These are phyloP conservation scores for Pollicipes pollicipes DNA, from an alignment of 1,140 invertebrate genomes.

Conservation along the genomic window DNA sequence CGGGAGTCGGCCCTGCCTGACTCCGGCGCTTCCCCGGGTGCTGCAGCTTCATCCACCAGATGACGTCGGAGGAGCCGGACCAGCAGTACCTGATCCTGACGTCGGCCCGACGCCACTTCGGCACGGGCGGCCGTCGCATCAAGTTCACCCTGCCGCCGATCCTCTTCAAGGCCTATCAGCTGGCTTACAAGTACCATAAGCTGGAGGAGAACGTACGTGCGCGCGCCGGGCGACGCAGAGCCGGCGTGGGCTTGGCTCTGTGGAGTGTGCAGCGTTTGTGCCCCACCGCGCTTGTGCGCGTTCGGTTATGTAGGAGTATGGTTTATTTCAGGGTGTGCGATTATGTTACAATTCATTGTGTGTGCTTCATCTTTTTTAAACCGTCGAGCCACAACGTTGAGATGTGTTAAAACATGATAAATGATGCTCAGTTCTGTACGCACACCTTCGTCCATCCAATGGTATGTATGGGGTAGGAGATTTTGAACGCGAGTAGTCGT, in stretches of 20 bases:
- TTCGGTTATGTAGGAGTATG: no score
- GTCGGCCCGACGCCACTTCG: constrained; percentile 75
- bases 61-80: constrained; percentile 67
- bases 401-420: no score
- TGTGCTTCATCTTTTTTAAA: constrained; percentile 1
- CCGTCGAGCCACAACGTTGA: no score
- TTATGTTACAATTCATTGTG: constrained; percentile 11
- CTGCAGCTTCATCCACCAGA: constrained; percentile 66
- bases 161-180: constrained; percentile 82
- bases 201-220: constrained; percentile 46
- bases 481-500: no score
- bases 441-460: no score
- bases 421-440: no score
- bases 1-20: no score
- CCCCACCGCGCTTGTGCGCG: no score
- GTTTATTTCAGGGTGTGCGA: constrained; percentile 6
- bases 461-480: no score
- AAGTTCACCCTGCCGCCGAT: constrained; percentile 85
- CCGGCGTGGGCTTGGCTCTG: not conserved
- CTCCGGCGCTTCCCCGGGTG: no score
- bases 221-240: not conserved
- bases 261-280: no score
- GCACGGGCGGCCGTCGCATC: constrained; percentile 68
- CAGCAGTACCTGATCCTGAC: constrained; percentile 83
- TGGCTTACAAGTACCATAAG: constrained; percentile 67